Base-by-base conservation (phyloP, 1,140 invertebrate species). In the Mercenaria mercenaria region DNA sequence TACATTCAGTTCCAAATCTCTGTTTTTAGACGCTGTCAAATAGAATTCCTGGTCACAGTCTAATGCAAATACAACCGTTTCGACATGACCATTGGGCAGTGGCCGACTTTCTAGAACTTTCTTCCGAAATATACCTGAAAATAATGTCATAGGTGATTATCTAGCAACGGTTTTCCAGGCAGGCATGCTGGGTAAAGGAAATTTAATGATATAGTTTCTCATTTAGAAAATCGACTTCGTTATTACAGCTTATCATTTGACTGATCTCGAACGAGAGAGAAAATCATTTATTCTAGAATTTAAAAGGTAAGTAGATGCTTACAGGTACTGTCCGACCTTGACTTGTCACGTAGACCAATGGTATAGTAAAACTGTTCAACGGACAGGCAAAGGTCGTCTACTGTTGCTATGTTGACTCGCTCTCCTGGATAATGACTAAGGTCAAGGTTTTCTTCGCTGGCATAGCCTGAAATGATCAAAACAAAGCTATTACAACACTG, bases 41-140 rank as follows among this genome's bases (percentile, higher is more conserved):
- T 89, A 89, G 64, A 89, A 89, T 18, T 89, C 88, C 26, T 56
- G 79, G 50, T 89, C 88, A 77, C 88, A 89, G 52, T 89, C 88
- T 29, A 89, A 41, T 18, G 29, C 79, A 47, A 89, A 89, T 10
- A 89, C 88, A 8, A 83, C 79, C 0, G 79, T 83, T 29, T 89
- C 80, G 18, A 47, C 74, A 10, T 29, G 39, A 18, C 88, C 79
- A 76, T 89, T 82, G n/a, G 64, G n/a, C 26, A 82, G 20, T 18
- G 50, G n/a, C 26, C 76, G 52, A 11, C 41, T 32, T 32, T 89
- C 81, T 10, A 89, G 56, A 43, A 89, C 80, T 32, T 83, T 81
- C 29, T 83, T 83, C 20, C 88, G 80, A 37, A 89, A 89, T 8
- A 89, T 83, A 37, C 88, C 87, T 89, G 79, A 18, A 89, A 88